Base-by-base conservation (phyloP, 2,888 invertebrate species). In the Emmelina monodactyla region DNA sequence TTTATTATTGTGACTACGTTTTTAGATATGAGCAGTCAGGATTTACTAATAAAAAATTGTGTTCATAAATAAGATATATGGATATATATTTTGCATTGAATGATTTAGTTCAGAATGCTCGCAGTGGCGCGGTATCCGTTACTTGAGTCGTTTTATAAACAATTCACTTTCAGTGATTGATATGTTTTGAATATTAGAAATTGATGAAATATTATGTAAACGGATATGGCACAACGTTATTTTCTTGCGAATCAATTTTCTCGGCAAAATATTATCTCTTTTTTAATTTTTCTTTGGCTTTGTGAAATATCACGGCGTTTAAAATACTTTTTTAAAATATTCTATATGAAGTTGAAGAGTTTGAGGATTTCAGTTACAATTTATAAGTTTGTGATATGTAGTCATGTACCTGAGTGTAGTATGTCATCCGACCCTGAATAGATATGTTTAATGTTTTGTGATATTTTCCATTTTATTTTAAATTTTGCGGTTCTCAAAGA, bases 401-500 rank as follows among this genome's bases (percentile, higher is more conserved):
- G 62, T 55, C 47, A 51, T 52, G 45, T 45, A 16, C 19, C 35
- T 25, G 30, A 4, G 11, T 14, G n/a, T 16, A 22, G 10, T 14
- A 22, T 32, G 33, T 28, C 15, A 12, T 39, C 9, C 11, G 11
- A 25, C 25, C 33, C 43, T 46, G 45, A 49, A 46, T 49, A 25
- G 25, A 25, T 50, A 40, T 44, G 42, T 48, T 50, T 51, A 38
- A 33, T 34, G 34, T 45, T 46, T 47, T 51, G 55, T n/a, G n/a
- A 57, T 53, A 55, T 56, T 48, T 47, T 46, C 45, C 50, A 46
- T 58, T 56, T 54, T 49, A 66, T 71, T 72, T 62, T 70, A 71
- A 66, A 71, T 71, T 73, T 64, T 72, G 73, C 72, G 68, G 76
- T n/a, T n/a, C n/a, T n/a, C n/a, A n/a, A n/a, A n/a, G n/a, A n/a